These are phyloP conservation scores for Drosophila bocqueti DNA, from an alignment of 1,140 invertebrate genomes.

Conservation along the genomic window DNA sequence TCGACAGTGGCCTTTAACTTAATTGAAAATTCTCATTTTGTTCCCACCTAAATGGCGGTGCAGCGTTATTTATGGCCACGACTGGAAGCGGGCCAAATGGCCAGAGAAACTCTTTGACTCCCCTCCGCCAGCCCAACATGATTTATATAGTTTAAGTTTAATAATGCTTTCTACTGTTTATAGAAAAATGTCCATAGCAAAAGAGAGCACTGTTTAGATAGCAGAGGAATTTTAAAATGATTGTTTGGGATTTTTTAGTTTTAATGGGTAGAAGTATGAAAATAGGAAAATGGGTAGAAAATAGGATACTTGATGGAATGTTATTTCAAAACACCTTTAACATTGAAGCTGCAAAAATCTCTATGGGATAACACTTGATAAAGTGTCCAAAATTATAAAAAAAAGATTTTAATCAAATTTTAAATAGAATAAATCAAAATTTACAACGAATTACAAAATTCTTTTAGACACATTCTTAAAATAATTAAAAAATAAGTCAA, in stretches of 20 bases:
- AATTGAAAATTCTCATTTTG: slow-evolving; percentile 81
- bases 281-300: background rate
- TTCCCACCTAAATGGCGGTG: slow-evolving; percentile 67
- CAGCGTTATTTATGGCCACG: slow-evolving; percentile 66
- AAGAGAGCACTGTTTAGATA: background rate
- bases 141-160: slow-evolving; percentile 45
- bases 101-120: background rate
- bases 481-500: no score
- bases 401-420: no score
- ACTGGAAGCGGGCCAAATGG: slow-evolving; percentile 28
- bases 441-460: no score
- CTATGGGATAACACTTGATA: background rate
- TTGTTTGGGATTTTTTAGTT: background rate
- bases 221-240: background rate
- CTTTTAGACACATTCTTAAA: no score
- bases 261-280: background rate
- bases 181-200: background rate
- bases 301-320: background rate
- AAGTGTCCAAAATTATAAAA: background rate
- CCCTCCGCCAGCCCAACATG: slow-evolving; percentile 4
- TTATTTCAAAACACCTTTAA: background rate
- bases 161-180: slow-evolving; percentile 32
- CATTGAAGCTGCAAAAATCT: background rate
- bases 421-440: no score
- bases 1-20: slow-evolving; percentile 73